Base-by-base conservation (phyloP, 64 coral and sea anemone genomes). In the Pachyseris speciosa region DNA sequence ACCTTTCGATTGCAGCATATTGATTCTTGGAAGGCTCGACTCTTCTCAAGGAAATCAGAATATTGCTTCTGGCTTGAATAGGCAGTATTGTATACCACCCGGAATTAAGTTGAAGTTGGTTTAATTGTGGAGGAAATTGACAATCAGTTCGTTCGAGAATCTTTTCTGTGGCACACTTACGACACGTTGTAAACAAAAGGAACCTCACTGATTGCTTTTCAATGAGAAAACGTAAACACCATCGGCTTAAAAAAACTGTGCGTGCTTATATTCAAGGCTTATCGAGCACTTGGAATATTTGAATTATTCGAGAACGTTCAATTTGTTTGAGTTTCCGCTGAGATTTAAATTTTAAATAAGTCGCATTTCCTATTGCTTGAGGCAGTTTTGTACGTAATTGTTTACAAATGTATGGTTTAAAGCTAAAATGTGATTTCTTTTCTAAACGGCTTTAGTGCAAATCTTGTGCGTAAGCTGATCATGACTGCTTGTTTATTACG, bases 111-210 rank as follows among this genome's bases (percentile, higher is more conserved):
- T 11, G 64, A 79, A 33, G 34, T 12, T 12, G 2, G 24, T 37
- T 40, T 63, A 38, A 63, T 40, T 74, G 39, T 22, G 45, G n/a
- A 22, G 77, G 52, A 60, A 81, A 63, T 63, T 24, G 26, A 32
- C 45, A 20, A 25, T n/a, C 2, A 30, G 16, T 80, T 20, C 22
- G 9, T 33, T 57, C 75, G 47, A 57, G 49, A 57, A 53, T 19
- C 11, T 50, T 79, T 57, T 33, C 17, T 22, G 30, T 17, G 22
- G 19, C 39, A n/a, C 44, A 76, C 73, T 76, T 51, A 76, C 19
- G 0, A 37, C n/a, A 17, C 15, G 30, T 79, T 79, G 75, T 79
- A 79, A 79, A 79, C 75, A 79, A 79, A 40, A 20, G 52, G 1
- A 5, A n/a, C 13, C 20, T 19, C 20, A 7, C n/a, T 0, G 20